Evolutionary conservation across 2,888 invertebrate genomes (phyloP).

Genomic region (Ectobius pallidus): DNA sequence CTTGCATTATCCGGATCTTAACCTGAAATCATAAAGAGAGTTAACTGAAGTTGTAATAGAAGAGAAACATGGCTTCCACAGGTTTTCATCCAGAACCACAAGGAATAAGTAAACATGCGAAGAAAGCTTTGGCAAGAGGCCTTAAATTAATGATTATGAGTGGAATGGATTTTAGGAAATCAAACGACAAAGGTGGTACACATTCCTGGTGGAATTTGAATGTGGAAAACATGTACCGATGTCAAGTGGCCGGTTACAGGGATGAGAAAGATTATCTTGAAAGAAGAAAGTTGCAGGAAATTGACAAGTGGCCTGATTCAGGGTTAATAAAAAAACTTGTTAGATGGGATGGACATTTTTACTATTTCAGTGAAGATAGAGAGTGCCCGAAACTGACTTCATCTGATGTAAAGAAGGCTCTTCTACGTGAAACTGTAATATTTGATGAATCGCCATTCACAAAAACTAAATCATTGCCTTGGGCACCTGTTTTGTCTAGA

Average conservation of each 20-base stretch:
- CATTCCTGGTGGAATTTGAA: background rate
- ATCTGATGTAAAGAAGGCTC: background rate
- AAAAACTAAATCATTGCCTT: background rate
- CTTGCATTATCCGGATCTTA: too few relatives aligned
- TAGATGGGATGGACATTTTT: background rate
- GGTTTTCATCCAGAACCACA: background rate
- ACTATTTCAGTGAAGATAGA: background rate
- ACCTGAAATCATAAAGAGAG: too few relatives aligned
- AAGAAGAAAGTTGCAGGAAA: background rate
- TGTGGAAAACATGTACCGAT: background rate
- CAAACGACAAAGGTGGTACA: background rate
- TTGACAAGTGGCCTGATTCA: background rate
- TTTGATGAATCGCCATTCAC: background rate
- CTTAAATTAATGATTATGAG: background rate
- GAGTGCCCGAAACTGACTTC: background rate
- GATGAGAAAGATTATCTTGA: background rate
- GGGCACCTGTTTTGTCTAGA: background rate
- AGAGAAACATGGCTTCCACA: too few relatives aligned
- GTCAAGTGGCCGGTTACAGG: background rate
- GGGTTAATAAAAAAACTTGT: background rate
- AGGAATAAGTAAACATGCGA: background rate
- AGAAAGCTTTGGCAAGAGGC: background rate
- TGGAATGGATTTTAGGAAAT: background rate
- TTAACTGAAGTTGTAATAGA: too few relatives aligned
- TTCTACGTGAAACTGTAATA: background rate